These are phyloP conservation scores for Epinephelus awoara DNA, from an alignment of 2,797 vertebrate species.

Conservation along the genomic window DNA sequence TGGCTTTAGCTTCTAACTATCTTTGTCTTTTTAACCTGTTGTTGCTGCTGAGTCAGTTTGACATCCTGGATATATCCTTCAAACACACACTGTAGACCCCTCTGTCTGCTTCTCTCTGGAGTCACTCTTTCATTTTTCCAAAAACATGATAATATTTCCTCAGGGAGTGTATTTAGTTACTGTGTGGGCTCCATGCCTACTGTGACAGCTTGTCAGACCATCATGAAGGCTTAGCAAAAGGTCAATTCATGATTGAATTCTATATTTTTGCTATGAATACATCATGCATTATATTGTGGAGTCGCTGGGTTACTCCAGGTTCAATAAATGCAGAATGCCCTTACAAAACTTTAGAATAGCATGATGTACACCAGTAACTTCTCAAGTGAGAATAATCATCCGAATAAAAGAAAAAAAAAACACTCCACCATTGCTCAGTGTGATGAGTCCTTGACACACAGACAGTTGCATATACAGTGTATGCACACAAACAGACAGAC, in stretches of 20 bases:
- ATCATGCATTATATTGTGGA: background rate
- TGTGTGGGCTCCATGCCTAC: no score
- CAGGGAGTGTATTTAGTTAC: no score
- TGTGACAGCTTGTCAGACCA: no score
- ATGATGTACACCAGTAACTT: background rate
- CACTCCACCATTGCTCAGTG: background rate
- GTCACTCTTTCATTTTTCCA: no score
- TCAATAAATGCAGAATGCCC: background rate
- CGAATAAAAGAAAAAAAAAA: background rate
- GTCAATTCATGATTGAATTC: background rate
- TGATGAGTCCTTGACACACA: slow-evolving; percentile 11
- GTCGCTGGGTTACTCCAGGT: background rate
- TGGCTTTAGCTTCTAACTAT: no score
- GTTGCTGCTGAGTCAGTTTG: no score
- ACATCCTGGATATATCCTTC: no score
- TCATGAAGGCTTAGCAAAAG: no score
- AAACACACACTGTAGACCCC: no score
- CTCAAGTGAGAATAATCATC: slow-evolving; percentile 1
- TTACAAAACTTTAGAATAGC: background rate
- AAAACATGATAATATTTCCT: no score
- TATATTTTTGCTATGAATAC: background rate
- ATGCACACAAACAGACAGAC: background rate
- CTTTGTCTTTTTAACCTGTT: no score
- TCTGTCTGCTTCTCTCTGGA: no score
- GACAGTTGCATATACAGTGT: background rate